phyloP scores from a whole-genome alignment of 1,140 invertebrate genomes.

The Pseudomyrmex cubaensis region DNA sequence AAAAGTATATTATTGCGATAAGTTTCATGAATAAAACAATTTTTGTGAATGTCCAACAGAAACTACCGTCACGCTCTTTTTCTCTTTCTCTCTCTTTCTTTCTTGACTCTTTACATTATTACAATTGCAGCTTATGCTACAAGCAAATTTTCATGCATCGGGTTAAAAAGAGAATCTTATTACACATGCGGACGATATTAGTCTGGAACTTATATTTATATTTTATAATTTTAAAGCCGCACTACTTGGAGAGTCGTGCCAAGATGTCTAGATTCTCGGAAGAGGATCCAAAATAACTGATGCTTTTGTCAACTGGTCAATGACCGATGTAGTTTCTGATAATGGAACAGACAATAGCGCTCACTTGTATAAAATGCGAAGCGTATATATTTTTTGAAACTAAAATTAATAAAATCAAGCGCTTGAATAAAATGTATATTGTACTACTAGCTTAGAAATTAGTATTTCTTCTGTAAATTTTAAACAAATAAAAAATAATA shows the following conservation, averaged over 20 bases:
- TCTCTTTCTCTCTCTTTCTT: no score
- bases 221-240: slow-evolving; percentile 63
- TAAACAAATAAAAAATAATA: no score
- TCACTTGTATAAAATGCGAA: neutral
- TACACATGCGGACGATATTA: slow-evolving; percentile 13
- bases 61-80: no score
- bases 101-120: neutral
- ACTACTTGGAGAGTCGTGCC: slow-evolving; percentile 71
- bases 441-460: no score
- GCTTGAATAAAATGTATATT: no score
- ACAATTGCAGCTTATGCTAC: neutral
- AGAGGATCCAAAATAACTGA: slow-evolving; percentile 68
- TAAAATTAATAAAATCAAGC: neutral
- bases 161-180: neutral
- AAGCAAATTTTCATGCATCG: neutral
- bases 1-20: neutral
- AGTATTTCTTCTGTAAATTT: no score
- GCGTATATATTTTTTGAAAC: neutral
- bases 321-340: slow-evolving; percentile 63
- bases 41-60: neutral
- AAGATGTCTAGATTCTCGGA: slow-evolving; percentile 63
- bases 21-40: slow-evolving; percentile 15
- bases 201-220: slow-evolving; percentile 53
- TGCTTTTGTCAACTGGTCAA: slow-evolving; percentile 64
- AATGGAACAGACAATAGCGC: slow-evolving; percentile 40